Conservation (phyloP, 2,797 vertebrate genomes). For the Cuculus canorus region DNA sequence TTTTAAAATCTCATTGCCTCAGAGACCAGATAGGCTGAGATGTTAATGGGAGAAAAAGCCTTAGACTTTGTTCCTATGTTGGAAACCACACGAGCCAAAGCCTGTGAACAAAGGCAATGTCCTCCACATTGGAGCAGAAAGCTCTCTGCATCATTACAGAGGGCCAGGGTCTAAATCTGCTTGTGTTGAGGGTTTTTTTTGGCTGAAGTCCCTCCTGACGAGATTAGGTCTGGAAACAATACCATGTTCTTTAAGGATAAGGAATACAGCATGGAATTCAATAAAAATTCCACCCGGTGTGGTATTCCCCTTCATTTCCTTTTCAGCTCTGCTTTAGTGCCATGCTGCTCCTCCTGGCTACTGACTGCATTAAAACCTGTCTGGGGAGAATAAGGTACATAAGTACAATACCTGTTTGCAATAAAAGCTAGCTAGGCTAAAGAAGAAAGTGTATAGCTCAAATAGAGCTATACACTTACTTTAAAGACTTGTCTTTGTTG, state of each 20-base stretch:
- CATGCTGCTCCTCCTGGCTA: neutral
- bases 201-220: neutral
- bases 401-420: neutral
- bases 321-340: neutral
- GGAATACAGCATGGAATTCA: neutral
- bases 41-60: neutral
- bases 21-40: neutral
- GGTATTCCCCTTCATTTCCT: constrained; percentile 53
- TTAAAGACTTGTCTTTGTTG: neutral
- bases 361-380: neutral
- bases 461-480: neutral
- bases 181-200: neutral
- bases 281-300: constrained; percentile 9
- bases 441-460: neutral
- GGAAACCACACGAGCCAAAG: neutral
- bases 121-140: neutral
- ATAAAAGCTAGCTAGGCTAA: neutral
- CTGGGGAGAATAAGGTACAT: neutral
- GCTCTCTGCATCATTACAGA: neutral
- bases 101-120: neutral
- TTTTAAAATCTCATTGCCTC: neutral
- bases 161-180: neutral
- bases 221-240: neutral
- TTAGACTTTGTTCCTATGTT: neutral
- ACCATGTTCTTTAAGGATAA: neutral